Evolutionary conservation across 2,113 vertebrate species (phyloP).

Genomic region (Ctenodactylus gundi): DNA sequence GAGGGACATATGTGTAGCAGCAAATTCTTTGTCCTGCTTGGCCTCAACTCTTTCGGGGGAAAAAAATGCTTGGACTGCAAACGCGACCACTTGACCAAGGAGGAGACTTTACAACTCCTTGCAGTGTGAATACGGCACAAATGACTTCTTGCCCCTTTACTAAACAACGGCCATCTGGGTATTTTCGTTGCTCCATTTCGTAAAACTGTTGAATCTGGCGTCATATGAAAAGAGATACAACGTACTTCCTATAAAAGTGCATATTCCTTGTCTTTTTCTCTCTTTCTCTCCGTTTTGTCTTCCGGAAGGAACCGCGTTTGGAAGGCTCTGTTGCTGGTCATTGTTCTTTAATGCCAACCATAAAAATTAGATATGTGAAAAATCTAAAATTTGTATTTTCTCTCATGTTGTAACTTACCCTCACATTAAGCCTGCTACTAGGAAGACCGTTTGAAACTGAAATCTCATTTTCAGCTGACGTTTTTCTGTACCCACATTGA

Average conservation of each 20-base stretch:
- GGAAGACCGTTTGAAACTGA: background rate
- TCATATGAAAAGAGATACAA: background rate
- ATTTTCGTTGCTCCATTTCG: conserved; percentile 25
- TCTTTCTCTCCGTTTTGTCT: background rate
- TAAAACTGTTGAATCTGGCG: conserved; percentile 24
- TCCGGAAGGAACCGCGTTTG: background rate
- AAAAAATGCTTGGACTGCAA: conserved; percentile 77
- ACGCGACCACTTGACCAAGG: conserved; percentile 69
- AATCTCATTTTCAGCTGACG: background rate
- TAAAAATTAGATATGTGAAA: background rate
- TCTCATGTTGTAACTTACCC: background rate
- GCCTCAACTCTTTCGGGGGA: conserved; percentile 78
- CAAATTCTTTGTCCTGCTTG: conserved; percentile 87
- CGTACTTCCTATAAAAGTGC: background rate
- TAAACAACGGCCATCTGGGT: background rate
- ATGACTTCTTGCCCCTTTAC: conserved; percentile 14
- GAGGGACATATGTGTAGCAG: conserved; percentile 86
- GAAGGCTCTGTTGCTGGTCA: background rate
- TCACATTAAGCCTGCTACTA: background rate
- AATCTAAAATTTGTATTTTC: background rate
- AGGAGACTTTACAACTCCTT: conserved; percentile 57
- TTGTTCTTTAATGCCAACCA: background rate
- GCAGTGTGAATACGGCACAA: conserved; percentile 29
- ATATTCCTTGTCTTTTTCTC: background rate
- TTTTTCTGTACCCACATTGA: background rate